Percentiles rank a stretch among this genome's conserved stretches.
phyloP scores from a whole-genome alignment of 2,113 vertebrate genomes.

The Oplegnathus fasciatus region DNA sequence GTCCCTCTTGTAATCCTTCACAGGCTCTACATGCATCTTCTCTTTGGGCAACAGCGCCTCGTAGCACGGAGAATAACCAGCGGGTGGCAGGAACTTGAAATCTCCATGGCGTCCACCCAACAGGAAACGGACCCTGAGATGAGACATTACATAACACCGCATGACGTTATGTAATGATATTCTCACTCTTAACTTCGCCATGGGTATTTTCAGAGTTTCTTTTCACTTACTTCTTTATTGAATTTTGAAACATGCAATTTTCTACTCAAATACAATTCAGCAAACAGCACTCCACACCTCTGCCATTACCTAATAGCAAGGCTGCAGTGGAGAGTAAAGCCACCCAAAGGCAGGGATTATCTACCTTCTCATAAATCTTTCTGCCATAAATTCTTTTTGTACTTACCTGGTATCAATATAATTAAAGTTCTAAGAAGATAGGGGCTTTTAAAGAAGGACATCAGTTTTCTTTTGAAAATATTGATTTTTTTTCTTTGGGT shows the following conservation, averaged over 20 bases:
- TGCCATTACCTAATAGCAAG: not conserved
- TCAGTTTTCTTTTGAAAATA: not conserved
- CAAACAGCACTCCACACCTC: not conserved
- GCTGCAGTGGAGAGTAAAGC: not conserved
- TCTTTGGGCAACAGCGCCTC: slow-evolving; percentile 97
- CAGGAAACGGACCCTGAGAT: slow-evolving; percentile 91
- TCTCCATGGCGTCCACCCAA: slow-evolving; percentile 96
- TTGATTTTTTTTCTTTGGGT: not conserved
- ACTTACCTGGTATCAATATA: not conserved
- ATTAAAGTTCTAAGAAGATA: not conserved
- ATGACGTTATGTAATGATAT: not conserved
- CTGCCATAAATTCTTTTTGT: not conserved
- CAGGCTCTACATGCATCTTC: slow-evolving; percentile 95
- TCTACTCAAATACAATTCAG: not conserved
- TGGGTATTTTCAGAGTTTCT: not conserved
- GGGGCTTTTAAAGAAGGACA: not conserved
- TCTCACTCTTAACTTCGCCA: not conserved
- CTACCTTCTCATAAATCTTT: not conserved
- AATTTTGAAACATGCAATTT: not conserved
- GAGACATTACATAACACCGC: slow-evolving; percentile 12
- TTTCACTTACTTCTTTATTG: not conserved
- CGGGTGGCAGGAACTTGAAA: slow-evolving; percentile 96
- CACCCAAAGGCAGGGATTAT: not conserved
- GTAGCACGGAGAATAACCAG: slow-evolving; percentile 95
- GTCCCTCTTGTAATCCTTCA: slow-evolving; percentile 98